Percentiles rank a stretch among this genome's conserved stretches.
Evolutionary conservation across 1,140 invertebrate species (phyloP).

Genomic region (Galendromus occidentalis): DNA sequence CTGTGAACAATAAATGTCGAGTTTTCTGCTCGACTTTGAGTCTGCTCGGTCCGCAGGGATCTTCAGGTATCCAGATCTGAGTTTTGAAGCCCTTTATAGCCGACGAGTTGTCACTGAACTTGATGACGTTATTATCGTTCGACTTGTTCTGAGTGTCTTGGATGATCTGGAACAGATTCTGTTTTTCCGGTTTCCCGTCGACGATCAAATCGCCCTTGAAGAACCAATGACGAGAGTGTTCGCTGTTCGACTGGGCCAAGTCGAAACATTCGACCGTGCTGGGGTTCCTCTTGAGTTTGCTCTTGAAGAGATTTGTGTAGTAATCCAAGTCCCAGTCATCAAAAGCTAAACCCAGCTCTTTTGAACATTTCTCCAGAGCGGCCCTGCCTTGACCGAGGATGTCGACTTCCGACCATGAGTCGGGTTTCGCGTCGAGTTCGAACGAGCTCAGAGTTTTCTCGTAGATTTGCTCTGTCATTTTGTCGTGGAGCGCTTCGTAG

Average conservation of each 20-base stretch:
- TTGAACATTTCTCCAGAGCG: conserved; percentile 62
- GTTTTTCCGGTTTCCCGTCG: conserved; percentile 50
- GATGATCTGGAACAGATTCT: conserved; percentile 79
- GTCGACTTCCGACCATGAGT: conserved; percentile 58
- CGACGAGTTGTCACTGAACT: conserved; percentile 84
- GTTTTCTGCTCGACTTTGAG: conserved; percentile 37
- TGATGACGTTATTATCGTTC: conserved; percentile 87
- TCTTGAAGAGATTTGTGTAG: conserved; percentile 56
- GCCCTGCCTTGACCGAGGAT: conserved; percentile 47
- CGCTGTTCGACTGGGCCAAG: conserved; percentile 92
- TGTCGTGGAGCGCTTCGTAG: conserved; percentile 45
- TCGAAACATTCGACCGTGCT: conserved; percentile 96
- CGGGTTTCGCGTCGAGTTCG: conserved; percentile 37
- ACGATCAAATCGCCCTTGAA: conserved; percentile 71
- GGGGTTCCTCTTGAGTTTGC: conserved; percentile 69
- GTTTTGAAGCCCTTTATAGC: conserved; percentile 67
- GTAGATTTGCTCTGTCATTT: conserved; percentile 62
- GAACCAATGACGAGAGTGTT: conserved; percentile 81
- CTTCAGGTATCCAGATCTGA: conserved; percentile 39
- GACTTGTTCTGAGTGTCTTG: conserved; percentile 54
- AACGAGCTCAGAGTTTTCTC: conserved; percentile 44
- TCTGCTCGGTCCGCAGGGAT: conserved; percentile 37
- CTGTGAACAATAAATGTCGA: conserved; percentile 92
- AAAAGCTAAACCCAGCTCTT: conserved; percentile 63
- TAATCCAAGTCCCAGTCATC: conserved; percentile 68